Percentiles rank a stretch among this genome's conserved stretches.
These are phyloP conservation scores for Leucoptera coffeella DNA, from an alignment of 2,888 invertebrate species.

Conservation along the genomic window DNA sequence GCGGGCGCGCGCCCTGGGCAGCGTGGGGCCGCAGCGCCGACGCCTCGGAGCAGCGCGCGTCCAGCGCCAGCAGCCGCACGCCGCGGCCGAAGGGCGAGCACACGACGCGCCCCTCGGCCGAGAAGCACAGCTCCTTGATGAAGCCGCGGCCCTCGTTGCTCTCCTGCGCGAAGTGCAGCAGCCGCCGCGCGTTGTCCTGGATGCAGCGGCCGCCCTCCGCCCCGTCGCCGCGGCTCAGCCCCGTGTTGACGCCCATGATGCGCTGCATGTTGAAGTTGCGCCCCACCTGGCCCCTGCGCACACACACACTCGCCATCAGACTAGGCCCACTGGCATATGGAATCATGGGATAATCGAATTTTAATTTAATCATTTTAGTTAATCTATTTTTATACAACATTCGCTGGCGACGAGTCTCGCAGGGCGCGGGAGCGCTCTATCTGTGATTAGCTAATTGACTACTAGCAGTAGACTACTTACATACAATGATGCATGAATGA, in stretches of 20 bases:
- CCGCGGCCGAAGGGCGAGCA: conserved; percentile 88
- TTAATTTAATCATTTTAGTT: no score
- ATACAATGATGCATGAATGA: no score
- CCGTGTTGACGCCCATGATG: conserved; percentile 43
- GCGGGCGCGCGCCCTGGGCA: conserved; percentile 22
- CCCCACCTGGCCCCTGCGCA: conserved; percentile 29
- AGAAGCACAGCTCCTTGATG: conserved; percentile 90
- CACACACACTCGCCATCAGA: no score
- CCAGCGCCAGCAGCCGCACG: conserved; percentile 76
- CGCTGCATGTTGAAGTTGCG: conserved; percentile 49
- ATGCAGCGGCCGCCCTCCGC: conserved; percentile 29
- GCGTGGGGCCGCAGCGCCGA: no score
- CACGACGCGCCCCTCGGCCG: conserved; percentile 82
- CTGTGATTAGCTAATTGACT: no score
- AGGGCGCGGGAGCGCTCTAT: no score
- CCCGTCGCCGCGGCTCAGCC: conserved; percentile 27
- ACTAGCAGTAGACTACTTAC: no score
- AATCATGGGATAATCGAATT: no score
- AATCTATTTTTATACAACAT: no score
- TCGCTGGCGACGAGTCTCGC: no score
- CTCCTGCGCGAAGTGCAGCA: conserved; percentile 80
- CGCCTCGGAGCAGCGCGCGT: conserved; percentile 70
- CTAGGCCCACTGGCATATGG: no score
- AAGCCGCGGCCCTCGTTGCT: conserved; percentile 85
- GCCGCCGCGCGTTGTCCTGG: conserved; percentile 65